phyloP scores from a whole-genome alignment of 35 echinoderm and acorn worm species.

The Heliocidaris erythrogramma region DNA sequence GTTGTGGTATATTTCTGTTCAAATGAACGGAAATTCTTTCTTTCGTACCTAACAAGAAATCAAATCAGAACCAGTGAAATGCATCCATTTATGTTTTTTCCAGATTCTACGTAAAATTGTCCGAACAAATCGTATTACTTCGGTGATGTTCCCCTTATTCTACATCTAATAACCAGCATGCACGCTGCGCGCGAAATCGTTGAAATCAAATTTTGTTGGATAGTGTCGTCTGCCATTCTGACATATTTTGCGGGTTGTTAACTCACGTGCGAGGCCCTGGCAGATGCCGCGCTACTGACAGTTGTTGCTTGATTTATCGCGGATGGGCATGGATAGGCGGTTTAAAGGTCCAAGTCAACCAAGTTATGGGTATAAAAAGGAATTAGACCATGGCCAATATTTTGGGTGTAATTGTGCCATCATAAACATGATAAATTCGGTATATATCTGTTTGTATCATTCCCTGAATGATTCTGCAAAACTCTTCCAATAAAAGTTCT shows the following conservation, averaged over 20 bases:
- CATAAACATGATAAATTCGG: too few species aligned
- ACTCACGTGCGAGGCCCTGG: background rate
- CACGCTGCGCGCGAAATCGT: background rate
- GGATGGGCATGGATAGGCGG: background rate
- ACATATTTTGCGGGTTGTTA: conserved; percentile 4
- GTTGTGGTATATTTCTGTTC: too few species aligned
- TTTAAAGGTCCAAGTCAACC: background rate
- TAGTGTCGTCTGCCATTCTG: background rate
- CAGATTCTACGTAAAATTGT: background rate
- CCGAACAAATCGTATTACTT: background rate
- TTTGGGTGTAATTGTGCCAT: too few species aligned
- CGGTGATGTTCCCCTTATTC: background rate
- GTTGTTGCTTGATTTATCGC: background rate
- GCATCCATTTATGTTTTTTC: background rate
- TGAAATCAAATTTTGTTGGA: background rate
- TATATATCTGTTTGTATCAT: too few species aligned
- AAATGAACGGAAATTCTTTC: too few species aligned
- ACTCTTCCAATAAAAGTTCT: too few species aligned
- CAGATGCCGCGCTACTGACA: background rate
- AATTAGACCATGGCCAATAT: too few species aligned
- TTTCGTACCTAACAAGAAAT: too few species aligned
- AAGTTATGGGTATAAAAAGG: too few species aligned
- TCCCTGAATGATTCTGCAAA: too few species aligned
- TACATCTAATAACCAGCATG: background rate
- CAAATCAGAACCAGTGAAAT: background rate